Percentiles rank a stretch among this genome's conserved stretches.
These are phyloP conservation scores for Balearica regulorum DNA, from an alignment of 2,797 vertebrate species.

Conservation along the genomic window DNA sequence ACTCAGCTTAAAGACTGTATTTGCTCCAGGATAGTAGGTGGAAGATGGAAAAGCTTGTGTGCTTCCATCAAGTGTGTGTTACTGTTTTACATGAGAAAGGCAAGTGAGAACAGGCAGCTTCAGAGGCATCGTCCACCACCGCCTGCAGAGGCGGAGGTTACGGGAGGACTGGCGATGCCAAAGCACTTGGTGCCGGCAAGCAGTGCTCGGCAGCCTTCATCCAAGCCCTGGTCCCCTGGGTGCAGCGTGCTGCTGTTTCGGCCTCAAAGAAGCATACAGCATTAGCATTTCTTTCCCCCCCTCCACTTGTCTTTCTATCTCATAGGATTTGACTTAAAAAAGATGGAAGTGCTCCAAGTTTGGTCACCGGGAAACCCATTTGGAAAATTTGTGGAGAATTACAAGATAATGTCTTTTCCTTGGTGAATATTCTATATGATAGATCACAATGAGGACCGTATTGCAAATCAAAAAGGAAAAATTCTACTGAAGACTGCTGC, in stretches of 20 bases:
- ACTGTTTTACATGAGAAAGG: background rate
- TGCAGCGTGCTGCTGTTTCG: background rate
- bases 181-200: accelerated
- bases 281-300: background rate
- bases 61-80: background rate
- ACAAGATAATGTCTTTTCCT: background rate
- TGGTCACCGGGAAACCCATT: background rate
- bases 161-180: background rate
- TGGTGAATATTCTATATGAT: background rate
- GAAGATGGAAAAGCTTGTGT: background rate
- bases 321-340: background rate
- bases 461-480: background rate
- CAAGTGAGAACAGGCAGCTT: background rate
- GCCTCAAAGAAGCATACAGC: background rate
- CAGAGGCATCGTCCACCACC: background rate
- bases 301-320: accelerated
- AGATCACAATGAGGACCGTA: background rate
- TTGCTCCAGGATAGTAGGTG: background rate
- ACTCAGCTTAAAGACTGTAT: background rate
- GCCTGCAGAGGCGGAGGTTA: background rate
- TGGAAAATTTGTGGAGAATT: background rate
- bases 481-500: background rate
- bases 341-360: background rate
- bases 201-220: background rate
- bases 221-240: background rate